Evolutionary conservation across 2,888 invertebrate species (phyloP), one percentile per base, ranked within the genome.

Genomic region (Cerastis leucographa): DNA sequence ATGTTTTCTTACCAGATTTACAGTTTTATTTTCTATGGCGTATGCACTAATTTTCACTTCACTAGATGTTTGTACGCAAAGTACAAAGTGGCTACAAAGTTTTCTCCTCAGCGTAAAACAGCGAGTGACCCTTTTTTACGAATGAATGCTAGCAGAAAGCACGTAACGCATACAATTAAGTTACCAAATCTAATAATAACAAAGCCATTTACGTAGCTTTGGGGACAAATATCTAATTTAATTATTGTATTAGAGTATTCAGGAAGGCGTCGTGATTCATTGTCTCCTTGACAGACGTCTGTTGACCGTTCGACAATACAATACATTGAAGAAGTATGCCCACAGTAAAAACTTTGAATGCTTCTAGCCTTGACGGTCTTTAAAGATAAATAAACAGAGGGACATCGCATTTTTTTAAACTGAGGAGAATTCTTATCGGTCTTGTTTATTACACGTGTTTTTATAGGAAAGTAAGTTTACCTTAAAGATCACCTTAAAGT

Each of bases 201-300:
- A 59, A 80, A 77, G 51, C 69, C 65, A 54, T 29, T 44, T 51
- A 46, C 1, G 54, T 46, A n/a, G 14, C 14, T 77, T 69, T 64
- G 62, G 35, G 67, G 46, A 44, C 42, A 81, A 74, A 68, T 56
- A 83, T 64, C 19, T 68, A 79, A 79, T 68, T 76, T 51, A 77
- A 64, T 80, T 64, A 82, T 76, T 59, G n/a, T 83, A 76, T 83
- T 65, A 59, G 62, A 79, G 11, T 25, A 65, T 44, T 76, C 11
- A 56, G 68, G 68, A 66, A 61, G 59, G 29, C 6, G 11, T 8
- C 22, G 29, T 51, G 54, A 65, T 49, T 64, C 25, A 49, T 44
- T 49, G 35, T 78, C 8, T 65, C 46, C 40, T 62, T 62, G 56
- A 17, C 42, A 22, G 44, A 35, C 49, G 54, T 40, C 14, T 59